These are phyloP conservation scores for Orientallactaga bullata DNA, from an alignment of 2,113 vertebrate genomes.

Conservation along the genomic window DNA sequence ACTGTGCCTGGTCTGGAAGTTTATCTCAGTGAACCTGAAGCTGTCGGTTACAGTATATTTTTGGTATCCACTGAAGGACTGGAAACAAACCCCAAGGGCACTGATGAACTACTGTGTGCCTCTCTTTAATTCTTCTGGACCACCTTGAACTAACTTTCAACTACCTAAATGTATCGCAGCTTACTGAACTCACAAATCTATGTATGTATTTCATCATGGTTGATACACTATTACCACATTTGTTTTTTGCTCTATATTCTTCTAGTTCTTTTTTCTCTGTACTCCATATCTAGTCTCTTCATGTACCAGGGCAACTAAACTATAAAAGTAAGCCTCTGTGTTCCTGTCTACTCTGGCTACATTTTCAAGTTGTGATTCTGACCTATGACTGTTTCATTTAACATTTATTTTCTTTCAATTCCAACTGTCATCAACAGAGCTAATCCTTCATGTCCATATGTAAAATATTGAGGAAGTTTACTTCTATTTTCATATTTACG, in stretches of 20 bases:
- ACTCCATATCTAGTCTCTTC: background rate
- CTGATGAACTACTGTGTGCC: background rate
- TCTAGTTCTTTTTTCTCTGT: background rate
- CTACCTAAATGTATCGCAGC: background rate
- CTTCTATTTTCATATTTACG: background rate
- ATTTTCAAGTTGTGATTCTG: background rate
- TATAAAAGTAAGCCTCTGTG: background rate
- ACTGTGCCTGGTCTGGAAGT: no score
- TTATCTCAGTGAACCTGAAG: no score
- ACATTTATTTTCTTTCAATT: background rate
- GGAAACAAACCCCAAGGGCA: background rate
- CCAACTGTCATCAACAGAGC: background rate
- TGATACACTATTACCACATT: background rate
- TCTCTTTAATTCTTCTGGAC: background rate
- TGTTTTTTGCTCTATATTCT: background rate
- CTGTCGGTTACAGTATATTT: no score
- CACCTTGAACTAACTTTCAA: background rate
- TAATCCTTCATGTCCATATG: background rate
- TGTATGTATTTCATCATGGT: background rate
- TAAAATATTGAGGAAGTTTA: background rate
- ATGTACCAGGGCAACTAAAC: background rate
- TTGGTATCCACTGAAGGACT: no score
- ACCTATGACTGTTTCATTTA: background rate
- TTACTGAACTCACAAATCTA: background rate
- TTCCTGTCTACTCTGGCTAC: background rate